phyloP scores from a whole-genome alignment of 2,888 invertebrate species.

The Sarcophaga rosellei region DNA sequence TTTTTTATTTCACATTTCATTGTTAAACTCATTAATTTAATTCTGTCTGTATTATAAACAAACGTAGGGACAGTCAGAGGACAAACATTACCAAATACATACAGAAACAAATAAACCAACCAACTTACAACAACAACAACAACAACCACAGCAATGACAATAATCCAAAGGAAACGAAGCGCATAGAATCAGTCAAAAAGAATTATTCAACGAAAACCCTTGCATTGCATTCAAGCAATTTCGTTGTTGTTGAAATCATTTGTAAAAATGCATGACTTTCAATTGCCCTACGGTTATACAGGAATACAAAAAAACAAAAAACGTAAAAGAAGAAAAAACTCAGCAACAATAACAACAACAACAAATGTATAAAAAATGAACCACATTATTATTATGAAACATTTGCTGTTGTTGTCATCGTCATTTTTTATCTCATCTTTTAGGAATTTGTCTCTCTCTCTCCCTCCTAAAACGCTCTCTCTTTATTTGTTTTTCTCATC shows the following conservation, averaged over 20 bases:
- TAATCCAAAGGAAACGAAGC: too few relatives aligned
- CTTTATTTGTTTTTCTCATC: conserved; percentile 43
- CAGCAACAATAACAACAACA: conserved; percentile 1
- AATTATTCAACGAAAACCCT: too few relatives aligned
- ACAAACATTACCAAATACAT: conserved; percentile 35
- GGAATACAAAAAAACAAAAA: conserved; percentile 34
- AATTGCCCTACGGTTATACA: conserved; percentile 66
- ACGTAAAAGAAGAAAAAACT: conserved; percentile 16
- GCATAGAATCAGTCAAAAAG: too few relatives aligned
- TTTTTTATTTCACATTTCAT: conserved; percentile 65
- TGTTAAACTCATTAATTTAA: conserved; percentile 67
- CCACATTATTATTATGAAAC: conserved; percentile 45
- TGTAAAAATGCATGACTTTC: conserved; percentile 69
- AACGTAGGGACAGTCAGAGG: conserved; percentile 23
- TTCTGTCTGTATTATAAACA: conserved; percentile 30
- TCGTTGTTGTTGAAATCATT: conserved; percentile 44
- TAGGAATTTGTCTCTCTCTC: conserved; percentile 15
- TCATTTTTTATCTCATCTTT: conserved; percentile 49
- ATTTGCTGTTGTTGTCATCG: conserved; percentile 43
- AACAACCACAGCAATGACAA: neutral
- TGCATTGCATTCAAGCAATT: neutral
- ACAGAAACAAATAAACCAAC: conserved; percentile 1
- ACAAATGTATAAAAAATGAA: conserved; percentile 6
- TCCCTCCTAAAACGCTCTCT: conserved; percentile 21
- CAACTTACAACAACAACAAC: conserved; percentile 15